Evolutionary conservation across 2,888 invertebrate species (phyloP), one percentile per base, ranked within the genome.

Genomic region (Anthophora plumipes): DNA sequence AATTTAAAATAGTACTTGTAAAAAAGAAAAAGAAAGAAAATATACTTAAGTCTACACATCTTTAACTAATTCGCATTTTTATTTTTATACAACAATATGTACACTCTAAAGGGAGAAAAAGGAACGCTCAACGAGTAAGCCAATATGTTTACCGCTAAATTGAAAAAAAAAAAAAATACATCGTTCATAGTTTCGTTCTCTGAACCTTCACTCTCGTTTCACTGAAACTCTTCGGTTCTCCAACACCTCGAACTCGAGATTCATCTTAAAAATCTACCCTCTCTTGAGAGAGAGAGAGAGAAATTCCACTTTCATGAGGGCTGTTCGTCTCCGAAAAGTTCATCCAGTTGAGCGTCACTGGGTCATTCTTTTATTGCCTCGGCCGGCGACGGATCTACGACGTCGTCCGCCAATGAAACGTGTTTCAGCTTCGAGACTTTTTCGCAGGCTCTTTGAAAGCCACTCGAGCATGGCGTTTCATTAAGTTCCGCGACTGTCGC

Each of bases 381-480:
- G 63, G 76, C 4, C 17, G 61, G n/a, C 22, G 31, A 17, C 55
- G 54, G 20, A 31, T 60, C 54, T 31, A 2, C 67, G 61, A 9
- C 66, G 71, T 67, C 48, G 54, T 20, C 14, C 31, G 41, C 57
- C 63, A 57, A 64, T 48, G 69, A 77, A 78, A 64, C 50, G 77
- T 50, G 61, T 67, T 57, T 57, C 41, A 57, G 46, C 52, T 61
- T 61, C 76, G 54, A 60, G 60, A 64, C 78, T 77, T 77, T 70
- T 77, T 77, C 77, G 37, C 50, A 20, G 57, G 22, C 61, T 59
- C 68, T 69, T 64, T 70, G 77, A 69, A n/a, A 52, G 50, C 11
- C 52, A 43, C 59, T 54, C 46, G 69, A 52, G 63, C 77, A 31
- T 60, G 59, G 37, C 63, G 78, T 79, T 79, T 77, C 77, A 64